A percentile compares a stretch with the other conserved stretches of the same genome.
These are phyloP conservation scores for Diadegma fenestrale DNA, from an alignment of 2,888 invertebrate species.

Conservation along the genomic window DNA sequence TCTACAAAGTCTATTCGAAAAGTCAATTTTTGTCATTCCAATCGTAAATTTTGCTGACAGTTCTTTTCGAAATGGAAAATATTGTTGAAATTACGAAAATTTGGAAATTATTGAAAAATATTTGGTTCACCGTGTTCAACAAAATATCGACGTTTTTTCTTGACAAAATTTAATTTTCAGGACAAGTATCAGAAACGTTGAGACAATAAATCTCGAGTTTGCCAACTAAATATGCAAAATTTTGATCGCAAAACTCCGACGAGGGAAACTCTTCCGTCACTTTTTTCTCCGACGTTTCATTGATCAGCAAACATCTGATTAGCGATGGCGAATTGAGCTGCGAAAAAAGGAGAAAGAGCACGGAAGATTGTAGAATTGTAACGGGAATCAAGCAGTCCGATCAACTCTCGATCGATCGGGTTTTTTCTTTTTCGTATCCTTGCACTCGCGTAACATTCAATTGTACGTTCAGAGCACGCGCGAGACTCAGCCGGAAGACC, in stretches of 20 bases:
- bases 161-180: no score
- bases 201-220: neutral
- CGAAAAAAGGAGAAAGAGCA: neutral
- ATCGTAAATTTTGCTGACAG: no score
- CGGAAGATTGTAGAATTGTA: neutral
- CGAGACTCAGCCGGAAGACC: constrained; percentile 33
- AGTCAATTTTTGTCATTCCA: no score
- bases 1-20: no score
- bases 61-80: no score
- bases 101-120: no score
- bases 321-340: neutral
- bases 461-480: constrained; percentile 32
- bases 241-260: no score
- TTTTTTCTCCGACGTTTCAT: neutral
- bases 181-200: neutral
- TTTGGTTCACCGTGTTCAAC: no score
- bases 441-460: constrained; percentile 32
- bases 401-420: constrained; percentile 11
- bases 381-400: constrained; percentile 19
- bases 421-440: constrained; percentile 4
- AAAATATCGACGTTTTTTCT: no score
- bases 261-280: neutral
- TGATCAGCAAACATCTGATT: neutral
- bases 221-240: neutral
- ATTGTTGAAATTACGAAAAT: no score